These are phyloP conservation scores for Stenodera caucasica DNA, from an alignment of 2,888 invertebrate species.

Conservation along the genomic window DNA sequence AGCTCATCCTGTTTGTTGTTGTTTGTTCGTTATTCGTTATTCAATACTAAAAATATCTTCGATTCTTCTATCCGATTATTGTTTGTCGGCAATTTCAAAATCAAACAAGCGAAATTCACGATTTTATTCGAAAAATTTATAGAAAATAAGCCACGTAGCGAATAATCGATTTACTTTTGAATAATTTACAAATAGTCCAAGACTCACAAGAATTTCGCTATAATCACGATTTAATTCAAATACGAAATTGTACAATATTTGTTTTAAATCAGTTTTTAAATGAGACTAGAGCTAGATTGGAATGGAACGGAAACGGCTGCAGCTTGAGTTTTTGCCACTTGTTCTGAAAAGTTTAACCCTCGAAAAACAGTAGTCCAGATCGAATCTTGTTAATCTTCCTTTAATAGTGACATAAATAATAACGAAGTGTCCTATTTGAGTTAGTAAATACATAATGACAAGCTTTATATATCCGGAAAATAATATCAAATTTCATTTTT, in stretches of 20 bases:
- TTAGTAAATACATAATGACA: constrained; percentile 47
- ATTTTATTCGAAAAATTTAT: not conserved
- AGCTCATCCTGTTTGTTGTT: constrained; percentile 6
- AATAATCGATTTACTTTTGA: constrained; percentile 36
- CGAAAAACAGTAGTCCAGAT: not conserved
- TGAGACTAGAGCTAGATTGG: too few relatives aligned
- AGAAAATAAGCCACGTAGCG: constrained; percentile 33
- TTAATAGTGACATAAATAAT: too few relatives aligned
- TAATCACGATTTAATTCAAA: constrained; percentile 1
- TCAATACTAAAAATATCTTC: too few relatives aligned
- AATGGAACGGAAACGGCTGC: constrained; percentile 27
- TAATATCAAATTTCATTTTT: constrained; percentile 39
- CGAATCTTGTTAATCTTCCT: not conserved
- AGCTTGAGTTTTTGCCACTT: constrained; percentile 26
- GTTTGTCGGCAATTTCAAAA: not conserved
- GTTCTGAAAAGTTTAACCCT: constrained; percentile 12
- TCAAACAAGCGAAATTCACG: not conserved
- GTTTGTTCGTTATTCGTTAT: not conserved
- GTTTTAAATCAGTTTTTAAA: too few relatives aligned
- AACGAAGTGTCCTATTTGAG: not conserved
- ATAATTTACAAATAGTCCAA: constrained; percentile 19
- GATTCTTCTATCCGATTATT: not conserved
- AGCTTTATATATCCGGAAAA: constrained; percentile 45
- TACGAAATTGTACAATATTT: too few relatives aligned
- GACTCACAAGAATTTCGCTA: constrained; percentile 1